These are phyloP conservation scores for Slavum lentiscoides DNA, from an alignment of 2,888 invertebrate genomes.

Conservation along the genomic window DNA sequence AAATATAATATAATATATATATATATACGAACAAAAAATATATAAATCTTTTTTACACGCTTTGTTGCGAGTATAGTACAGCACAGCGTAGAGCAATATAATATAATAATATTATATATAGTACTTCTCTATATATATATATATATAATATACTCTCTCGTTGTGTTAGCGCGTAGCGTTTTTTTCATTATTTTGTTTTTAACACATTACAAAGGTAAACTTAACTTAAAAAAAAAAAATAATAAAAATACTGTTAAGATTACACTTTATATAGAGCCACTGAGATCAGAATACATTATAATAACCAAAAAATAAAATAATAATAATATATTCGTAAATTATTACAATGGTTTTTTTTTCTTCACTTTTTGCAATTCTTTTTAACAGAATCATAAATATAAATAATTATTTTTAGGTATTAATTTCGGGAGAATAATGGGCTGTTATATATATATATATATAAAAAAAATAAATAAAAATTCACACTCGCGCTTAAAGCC, in stretches of 20 bases:
- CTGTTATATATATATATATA: constrained; percentile 13
- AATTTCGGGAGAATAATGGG: constrained; percentile 29
- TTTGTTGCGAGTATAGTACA: constrained; percentile 12
- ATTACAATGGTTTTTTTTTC: constrained; percentile 32
- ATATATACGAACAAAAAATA: constrained; percentile 46
- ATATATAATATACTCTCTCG: too few relatives aligned
- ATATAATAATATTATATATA: too few relatives aligned
- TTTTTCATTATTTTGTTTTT: constrained; percentile 30
- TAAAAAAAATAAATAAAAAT: constrained; percentile 24
- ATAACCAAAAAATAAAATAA: constrained; percentile 39
- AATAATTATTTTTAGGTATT: too few relatives aligned
- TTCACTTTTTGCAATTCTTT: too few relatives aligned
- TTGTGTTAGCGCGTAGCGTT: constrained; percentile 29
- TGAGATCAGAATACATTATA: constrained; percentile 52
- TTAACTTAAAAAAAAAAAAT: constrained; percentile 52
- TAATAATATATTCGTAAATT: constrained; percentile 33
- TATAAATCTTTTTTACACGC: constrained; percentile 37
- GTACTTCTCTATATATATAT: neutral
- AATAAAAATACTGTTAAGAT: constrained; percentile 51
- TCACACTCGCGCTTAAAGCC: constrained; percentile 43
- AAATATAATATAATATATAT: constrained; percentile 27
- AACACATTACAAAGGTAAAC: constrained; percentile 52
- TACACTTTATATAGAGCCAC: constrained; percentile 50
- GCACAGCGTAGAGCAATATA: neutral
- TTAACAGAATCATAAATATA: neutral